A percentile compares a stretch with the other conserved stretches of the same genome.
These are phyloP conservation scores for Heteromormyrus szaboi DNA, from an alignment of 2,797 vertebrate species.

Conservation along the genomic window DNA sequence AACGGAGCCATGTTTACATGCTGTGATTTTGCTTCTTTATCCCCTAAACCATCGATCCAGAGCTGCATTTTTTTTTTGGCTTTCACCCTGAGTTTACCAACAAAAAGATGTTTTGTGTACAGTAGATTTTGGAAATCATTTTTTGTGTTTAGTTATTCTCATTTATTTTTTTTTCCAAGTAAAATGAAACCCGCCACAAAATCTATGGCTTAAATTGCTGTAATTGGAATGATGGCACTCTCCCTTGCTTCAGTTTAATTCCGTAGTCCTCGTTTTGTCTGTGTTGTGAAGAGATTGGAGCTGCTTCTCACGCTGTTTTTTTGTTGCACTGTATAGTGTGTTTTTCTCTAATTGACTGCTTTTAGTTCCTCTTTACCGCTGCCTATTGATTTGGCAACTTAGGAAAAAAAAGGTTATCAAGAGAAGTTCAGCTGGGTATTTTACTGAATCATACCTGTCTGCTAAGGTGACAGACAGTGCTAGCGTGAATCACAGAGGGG, in stretches of 20 bases:
- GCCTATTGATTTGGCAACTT: constrained; percentile 15
- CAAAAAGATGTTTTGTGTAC: background rate
- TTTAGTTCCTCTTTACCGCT: constrained; percentile 1
- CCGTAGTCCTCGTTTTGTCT: background rate
- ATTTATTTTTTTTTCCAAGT: background rate
- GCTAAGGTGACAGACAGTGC: background rate
- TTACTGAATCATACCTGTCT: background rate
- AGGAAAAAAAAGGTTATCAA: background rate
- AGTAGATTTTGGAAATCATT: background rate
- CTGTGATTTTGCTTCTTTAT: background rate
- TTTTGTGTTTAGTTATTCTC: background rate
- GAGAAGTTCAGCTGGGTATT: constrained; percentile 10
- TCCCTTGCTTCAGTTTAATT: background rate
- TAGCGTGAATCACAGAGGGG: background rate
- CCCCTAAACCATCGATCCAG: background rate
- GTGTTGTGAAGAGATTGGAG: background rate
- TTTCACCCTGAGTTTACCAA: background rate
- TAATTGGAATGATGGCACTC: background rate
- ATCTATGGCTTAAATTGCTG: background rate
- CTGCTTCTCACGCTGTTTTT: background rate
- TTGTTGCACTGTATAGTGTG: background rate
- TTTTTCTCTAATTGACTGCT: constrained; percentile 15
- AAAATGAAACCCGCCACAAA: background rate
- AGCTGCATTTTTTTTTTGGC: background rate
- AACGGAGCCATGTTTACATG: background rate